These are phyloP conservation scores for Xiphophorus hellerii DNA, from an alignment of 2,113 vertebrate species.

Conservation along the genomic window DNA sequence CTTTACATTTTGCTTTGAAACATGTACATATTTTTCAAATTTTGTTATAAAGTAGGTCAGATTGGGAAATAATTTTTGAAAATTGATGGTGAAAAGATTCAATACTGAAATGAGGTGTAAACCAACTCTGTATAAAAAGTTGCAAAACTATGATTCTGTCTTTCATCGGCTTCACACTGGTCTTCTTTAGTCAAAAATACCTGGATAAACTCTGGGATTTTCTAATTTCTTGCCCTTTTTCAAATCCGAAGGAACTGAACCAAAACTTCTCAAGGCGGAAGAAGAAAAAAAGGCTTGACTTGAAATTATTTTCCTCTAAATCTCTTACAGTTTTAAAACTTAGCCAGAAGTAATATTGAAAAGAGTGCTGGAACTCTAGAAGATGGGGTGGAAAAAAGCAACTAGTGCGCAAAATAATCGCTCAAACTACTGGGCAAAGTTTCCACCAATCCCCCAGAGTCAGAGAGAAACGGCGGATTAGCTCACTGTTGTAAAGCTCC, in stretches of 20 bases:
- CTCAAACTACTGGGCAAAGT: conserved; percentile 49
- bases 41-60: no score
- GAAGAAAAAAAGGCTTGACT: conserved; percentile 32
- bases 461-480: conserved; percentile 58
- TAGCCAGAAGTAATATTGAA: conserved; percentile 20
- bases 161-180: conserved; percentile 15
- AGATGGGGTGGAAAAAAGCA: conserved; percentile 31
- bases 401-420: conserved; percentile 39
- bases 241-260: conserved; percentile 35
- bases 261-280: conserved; percentile 35
- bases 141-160: neutral
- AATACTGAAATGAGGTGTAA: no score
- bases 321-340: conserved; percentile 12
- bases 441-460: conserved; percentile 48
- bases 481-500: conserved; percentile 56
- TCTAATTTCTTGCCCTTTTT: conserved; percentile 56
- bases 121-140: neutral
- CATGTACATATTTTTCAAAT: no score
- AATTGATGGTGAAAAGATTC: no score
- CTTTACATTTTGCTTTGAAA: no score
- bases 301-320: conserved; percentile 31
- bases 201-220: conserved; percentile 25
- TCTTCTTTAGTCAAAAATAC: conserved; percentile 17
- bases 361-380: neutral
- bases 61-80: no score